A percentile compares a stretch with the other conserved stretches of the same genome.
Evolutionary conservation across 2,888 invertebrate genomes (phyloP).

Genomic region (Bimastos eiseni): DNA sequence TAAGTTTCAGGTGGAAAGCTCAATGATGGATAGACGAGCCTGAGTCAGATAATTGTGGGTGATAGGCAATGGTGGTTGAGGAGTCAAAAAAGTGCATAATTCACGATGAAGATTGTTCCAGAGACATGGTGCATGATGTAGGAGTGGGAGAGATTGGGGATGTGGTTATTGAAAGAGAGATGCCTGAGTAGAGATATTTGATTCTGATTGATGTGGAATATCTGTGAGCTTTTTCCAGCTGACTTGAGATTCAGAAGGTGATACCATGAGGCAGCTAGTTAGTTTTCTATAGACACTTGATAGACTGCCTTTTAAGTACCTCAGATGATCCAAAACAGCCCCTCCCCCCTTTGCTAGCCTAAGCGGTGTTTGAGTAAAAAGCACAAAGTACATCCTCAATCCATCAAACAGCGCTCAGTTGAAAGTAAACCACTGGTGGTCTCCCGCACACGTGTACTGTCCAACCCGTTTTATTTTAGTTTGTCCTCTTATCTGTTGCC

Average conservation of each 20-base stretch:
- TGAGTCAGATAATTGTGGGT: too few relatives aligned
- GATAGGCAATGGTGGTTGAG: too few relatives aligned
- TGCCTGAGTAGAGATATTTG: too few relatives aligned
- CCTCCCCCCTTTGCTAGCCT: neutral
- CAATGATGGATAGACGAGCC: too few relatives aligned
- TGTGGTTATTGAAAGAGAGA: too few relatives aligned
- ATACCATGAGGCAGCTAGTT: neutral
- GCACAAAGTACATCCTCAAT: neutral
- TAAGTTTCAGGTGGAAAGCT: too few relatives aligned
- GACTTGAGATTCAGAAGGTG: neutral
- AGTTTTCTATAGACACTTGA: neutral
- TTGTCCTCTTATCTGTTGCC: neutral
- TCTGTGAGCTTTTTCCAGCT: neutral
- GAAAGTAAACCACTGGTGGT: neutral
- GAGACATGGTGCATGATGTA: too few relatives aligned
- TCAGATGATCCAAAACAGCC: fast-evolving
- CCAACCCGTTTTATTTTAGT: neutral
- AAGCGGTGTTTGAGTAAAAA: neutral
- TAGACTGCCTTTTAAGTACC: neutral
- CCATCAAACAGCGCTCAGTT: neutral
- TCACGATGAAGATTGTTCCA: too few relatives aligned
- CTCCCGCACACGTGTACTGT: neutral
- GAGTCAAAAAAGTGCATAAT: too few relatives aligned
- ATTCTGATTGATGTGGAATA: neutral
- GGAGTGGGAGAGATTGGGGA: too few relatives aligned